A percentile compares a stretch with the other conserved stretches of the same genome.
These are phyloP conservation scores for Buathra laborator DNA, from an alignment of 2,888 invertebrate species.

Conservation along the genomic window DNA sequence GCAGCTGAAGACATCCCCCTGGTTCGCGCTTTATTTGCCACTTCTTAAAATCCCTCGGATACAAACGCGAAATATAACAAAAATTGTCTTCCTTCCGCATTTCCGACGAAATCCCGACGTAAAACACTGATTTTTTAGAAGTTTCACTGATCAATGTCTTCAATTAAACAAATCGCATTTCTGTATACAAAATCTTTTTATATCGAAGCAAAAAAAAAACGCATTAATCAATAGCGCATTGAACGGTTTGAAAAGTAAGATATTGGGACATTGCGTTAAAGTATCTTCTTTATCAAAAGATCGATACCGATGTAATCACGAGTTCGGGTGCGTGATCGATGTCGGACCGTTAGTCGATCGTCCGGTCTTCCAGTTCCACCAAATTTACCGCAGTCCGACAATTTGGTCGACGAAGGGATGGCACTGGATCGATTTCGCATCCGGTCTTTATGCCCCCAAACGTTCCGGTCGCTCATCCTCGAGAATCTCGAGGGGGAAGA, in stretches of 20 bases:
- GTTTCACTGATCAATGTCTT: too few relatives aligned
- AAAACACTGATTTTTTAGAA: not conserved
- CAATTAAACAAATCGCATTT: too few relatives aligned
- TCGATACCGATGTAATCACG: not conserved
- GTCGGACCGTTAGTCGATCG: conserved; percentile 11
- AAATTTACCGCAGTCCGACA: not conserved
- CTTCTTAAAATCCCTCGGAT: conserved; percentile 66
- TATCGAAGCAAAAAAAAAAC: not conserved
- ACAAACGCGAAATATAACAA: not conserved
- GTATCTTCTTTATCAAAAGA: not conserved
- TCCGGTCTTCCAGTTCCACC: not conserved
- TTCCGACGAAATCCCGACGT: not conserved
- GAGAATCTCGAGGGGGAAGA: conserved; percentile 8
- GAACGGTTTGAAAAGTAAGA: too few relatives aligned
- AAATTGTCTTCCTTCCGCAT: not conserved
- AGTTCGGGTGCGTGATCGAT: not conserved
- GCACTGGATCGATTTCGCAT: conserved; percentile 54
- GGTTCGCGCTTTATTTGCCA: conserved; percentile 51
- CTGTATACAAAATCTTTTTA: too few relatives aligned
- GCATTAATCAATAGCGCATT: not conserved
- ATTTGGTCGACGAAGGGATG: not conserved
- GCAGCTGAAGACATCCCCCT: conserved; percentile 64
- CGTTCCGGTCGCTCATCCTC: conserved; percentile 48
- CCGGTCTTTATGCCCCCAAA: conserved; percentile 40
- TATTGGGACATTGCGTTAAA: too few relatives aligned